A percentile compares a stretch with the other conserved stretches of the same genome.
phyloP scores from a whole-genome alignment of 1,140 invertebrate species.

The Rhopalosiphum maidis region DNA sequence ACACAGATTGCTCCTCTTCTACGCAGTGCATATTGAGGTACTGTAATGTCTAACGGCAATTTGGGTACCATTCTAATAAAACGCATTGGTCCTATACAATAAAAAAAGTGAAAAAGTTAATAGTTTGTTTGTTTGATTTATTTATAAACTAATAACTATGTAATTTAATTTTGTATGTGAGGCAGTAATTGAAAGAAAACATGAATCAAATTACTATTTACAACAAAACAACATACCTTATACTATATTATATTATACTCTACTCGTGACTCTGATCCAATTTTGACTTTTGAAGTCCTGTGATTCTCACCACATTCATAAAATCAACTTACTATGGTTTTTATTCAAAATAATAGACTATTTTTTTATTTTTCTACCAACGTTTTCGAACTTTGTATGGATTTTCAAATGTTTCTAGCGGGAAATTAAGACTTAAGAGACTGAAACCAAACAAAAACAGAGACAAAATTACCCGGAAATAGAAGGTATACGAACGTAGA shows the following conservation, averaged over 20 bases:
- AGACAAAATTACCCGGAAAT: not conserved
- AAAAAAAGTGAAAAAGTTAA: not conserved
- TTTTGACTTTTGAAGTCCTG: not conserved
- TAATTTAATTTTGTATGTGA: not conserved
- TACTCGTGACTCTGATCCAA: not conserved
- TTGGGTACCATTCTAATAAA: slow-evolving; percentile 39
- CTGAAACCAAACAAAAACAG: not conserved
- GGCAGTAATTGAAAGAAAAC: not conserved
- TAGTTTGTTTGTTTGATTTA: not conserved
- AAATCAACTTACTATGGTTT: not conserved
- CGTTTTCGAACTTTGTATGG: not conserved
- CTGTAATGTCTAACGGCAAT: slow-evolving; percentile 34
- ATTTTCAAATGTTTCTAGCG: not conserved
- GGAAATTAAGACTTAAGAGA: not conserved
- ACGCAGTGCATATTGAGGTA: slow-evolving; percentile 43
- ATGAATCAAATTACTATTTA: not conserved
- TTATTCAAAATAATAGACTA: not conserved
- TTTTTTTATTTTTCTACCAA: not conserved
- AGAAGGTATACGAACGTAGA: not conserved
- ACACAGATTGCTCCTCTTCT: slow-evolving; percentile 51
- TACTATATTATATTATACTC: not conserved
- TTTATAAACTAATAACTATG: not conserved
- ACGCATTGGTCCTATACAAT: not conserved
- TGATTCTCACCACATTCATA: not conserved
- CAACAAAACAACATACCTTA: not conserved